Conservation (phyloP, 1,140 invertebrate species). For the Nephotettix cincticeps region DNA sequence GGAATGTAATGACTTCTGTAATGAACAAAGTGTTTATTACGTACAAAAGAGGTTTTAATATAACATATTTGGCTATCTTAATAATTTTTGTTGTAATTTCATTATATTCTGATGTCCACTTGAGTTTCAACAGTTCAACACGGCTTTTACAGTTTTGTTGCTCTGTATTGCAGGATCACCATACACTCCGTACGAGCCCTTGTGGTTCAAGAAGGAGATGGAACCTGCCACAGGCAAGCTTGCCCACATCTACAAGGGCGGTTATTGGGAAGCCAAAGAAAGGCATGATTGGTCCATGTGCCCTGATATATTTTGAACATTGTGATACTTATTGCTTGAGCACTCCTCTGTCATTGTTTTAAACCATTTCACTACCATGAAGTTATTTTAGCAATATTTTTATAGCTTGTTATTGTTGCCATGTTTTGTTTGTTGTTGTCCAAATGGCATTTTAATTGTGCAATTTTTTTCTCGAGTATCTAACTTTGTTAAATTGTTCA, state of each 20-base stretch:
- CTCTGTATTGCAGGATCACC: slow-evolving; percentile 71
- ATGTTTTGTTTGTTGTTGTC: slow-evolving; percentile 6
- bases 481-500: not conserved
- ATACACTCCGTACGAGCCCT: slow-evolving; percentile 74
- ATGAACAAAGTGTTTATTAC: too few relatives aligned
- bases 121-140: too few relatives aligned
- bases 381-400: slow-evolving; percentile 3
- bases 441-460: not conserved
- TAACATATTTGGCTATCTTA: too few relatives aligned
- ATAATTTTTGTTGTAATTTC: too few relatives aligned
- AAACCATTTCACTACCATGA: not conserved
- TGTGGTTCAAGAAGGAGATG: slow-evolving; percentile 88
- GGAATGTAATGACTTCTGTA: too few relatives aligned
- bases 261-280: slow-evolving; percentile 93
- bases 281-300: slow-evolving; percentile 87
- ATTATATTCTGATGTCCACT: too few relatives aligned
- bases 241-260: slow-evolving; percentile 81
- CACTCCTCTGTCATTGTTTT: not conserved
- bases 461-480: not conserved
- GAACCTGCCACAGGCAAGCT: slow-evolving; percentile 77
- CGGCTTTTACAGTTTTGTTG: too few relatives aligned
- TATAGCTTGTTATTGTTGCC: not conserved
- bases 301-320: slow-evolving; percentile 80
- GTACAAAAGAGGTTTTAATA: too few relatives aligned
- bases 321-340: not conserved